Evolutionary conservation across 2,797 vertebrate genomes (phyloP).

Genomic region (Malacoctenus gilli): DNA sequence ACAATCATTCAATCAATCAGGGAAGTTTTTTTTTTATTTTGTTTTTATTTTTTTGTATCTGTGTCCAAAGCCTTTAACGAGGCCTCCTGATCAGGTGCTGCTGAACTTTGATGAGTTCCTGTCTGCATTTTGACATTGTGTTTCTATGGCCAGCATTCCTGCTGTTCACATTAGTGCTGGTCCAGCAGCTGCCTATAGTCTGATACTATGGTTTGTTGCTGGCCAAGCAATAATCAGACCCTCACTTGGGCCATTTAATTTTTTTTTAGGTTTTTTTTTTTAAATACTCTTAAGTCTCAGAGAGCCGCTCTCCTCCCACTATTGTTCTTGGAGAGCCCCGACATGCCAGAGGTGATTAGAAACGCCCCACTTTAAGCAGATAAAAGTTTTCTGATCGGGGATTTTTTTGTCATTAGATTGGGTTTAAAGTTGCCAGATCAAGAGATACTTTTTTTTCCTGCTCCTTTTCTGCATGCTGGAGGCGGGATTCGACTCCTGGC

Average conservation of each 20-base stretch:
- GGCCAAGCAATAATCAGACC: constrained; percentile 3
- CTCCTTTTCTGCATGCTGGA: too few relatives aligned
- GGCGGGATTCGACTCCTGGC: constrained; percentile 35
- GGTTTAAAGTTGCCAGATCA: too few relatives aligned
- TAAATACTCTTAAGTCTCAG: too few relatives aligned
- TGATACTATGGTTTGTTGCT: constrained; percentile 7
- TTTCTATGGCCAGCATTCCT: constrained; percentile 50
- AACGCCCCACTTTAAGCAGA: constrained; percentile 30
- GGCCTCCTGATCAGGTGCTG: too few relatives aligned
- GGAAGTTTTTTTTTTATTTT: too few relatives aligned
- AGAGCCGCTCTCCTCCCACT: too few relatives aligned
- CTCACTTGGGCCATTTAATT: too few relatives aligned
- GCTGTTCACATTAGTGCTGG: constrained; percentile 56
- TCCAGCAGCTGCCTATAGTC: constrained; percentile 36
- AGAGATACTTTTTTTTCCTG: too few relatives aligned
- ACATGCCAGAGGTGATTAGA: constrained; percentile 49
- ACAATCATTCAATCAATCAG: too few relatives aligned
- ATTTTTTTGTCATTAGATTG: constrained; percentile 1
- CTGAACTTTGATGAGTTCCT: background rate
- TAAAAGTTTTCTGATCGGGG: constrained; percentile 33
- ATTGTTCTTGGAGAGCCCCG: background rate
- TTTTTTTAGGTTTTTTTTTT: too few relatives aligned
- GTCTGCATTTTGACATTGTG: constrained; percentile 13
- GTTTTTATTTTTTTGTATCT: too few relatives aligned
- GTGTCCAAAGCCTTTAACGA: too few relatives aligned